Evolutionary conservation across 2,797 vertebrate species (phyloP).

Genomic region (Coracias cyanogaster): DNA sequence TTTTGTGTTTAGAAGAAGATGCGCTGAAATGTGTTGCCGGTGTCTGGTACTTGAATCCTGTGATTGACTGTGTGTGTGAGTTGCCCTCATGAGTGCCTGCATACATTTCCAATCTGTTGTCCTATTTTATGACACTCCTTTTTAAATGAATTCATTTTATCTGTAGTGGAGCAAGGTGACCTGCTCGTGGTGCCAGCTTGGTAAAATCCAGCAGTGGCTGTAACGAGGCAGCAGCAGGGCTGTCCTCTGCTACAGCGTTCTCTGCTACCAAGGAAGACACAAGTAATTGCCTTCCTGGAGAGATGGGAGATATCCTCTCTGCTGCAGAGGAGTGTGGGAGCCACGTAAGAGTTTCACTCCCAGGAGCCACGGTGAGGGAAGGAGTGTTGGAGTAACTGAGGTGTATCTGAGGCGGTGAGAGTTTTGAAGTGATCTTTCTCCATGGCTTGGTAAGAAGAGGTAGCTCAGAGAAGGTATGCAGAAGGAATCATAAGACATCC

Average conservation of each 20-base stretch:
- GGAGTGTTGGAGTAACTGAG: background rate
- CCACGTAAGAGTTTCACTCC: background rate
- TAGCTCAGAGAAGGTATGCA: background rate
- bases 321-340: background rate
- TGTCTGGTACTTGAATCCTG: background rate
- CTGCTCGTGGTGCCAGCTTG: background rate
- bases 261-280: background rate
- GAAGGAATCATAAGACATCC: background rate
- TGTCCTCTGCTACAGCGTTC: background rate
- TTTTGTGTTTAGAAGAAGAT: background rate
- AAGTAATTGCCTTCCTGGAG: background rate
- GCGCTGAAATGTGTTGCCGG: background rate
- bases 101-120: background rate
- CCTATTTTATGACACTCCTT: background rate
- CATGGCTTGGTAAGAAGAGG: background rate
- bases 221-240: fast-evolving
- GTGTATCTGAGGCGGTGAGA: background rate
- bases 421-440: background rate
- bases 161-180: background rate
- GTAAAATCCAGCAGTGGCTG: background rate
- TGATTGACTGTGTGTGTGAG: background rate
- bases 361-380: background rate
- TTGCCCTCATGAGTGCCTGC: background rate
- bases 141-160: background rate
- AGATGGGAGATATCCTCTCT: background rate